phyloP scores from a whole-genome alignment of 2,888 invertebrate genomes.

The Meloe dianella region DNA sequence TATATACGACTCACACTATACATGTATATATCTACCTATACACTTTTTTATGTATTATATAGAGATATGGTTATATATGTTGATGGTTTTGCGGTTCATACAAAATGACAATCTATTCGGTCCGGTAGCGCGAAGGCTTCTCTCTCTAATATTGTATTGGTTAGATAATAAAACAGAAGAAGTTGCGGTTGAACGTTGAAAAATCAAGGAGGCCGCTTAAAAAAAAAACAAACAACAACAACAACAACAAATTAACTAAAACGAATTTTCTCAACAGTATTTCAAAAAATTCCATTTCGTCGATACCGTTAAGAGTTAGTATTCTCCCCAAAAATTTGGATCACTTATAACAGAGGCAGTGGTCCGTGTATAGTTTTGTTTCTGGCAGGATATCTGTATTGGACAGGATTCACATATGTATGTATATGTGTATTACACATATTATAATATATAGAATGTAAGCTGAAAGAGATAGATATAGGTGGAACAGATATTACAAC shows the following conservation, averaged over 20 bases:
- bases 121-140: slow-evolving; percentile 1
- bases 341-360: no score
- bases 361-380: not conserved
- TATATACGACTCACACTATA: not conserved
- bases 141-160: not conserved
- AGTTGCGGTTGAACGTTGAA: not conserved
- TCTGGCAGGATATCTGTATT: slow-evolving; percentile 1
- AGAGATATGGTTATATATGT: not conserved
- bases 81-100: slow-evolving; percentile 8
- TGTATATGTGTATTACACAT: no score
- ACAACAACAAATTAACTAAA: not conserved
- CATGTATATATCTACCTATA: not conserved
- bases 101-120: slow-evolving; percentile 12
- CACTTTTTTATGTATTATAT: not conserved
- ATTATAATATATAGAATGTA: not conserved
- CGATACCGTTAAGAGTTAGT: no score
- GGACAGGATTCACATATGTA: not conserved
- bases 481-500: not conserved
- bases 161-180: not conserved
- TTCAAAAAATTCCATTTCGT: no score
- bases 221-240: not conserved
- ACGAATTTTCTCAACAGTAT: not conserved
- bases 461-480: not conserved
- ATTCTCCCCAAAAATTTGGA: no score
- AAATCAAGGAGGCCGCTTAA: not conserved